A percentile compares a stretch with the other conserved stretches of the same genome.
Evolutionary conservation across 2,113 vertebrate species (phyloP).

Genomic region (Cnemophilus loriae): DNA sequence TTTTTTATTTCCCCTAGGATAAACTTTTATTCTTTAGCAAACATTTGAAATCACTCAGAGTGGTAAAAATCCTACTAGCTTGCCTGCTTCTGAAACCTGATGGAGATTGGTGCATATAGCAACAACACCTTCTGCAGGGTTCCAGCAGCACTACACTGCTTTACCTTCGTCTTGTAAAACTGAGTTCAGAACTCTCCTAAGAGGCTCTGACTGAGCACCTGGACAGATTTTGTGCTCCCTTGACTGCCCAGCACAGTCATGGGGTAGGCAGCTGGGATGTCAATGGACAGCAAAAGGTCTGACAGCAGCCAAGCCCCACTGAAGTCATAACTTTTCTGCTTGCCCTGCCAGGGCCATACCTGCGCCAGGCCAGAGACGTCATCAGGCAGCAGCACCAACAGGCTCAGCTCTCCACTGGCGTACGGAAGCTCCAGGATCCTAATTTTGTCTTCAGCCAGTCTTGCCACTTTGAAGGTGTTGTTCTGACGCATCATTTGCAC

Average conservation of each 20-base stretch:
- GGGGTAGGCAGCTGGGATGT: background rate
- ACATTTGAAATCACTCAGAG: background rate
- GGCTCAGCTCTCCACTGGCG: background rate
- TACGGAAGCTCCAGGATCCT: conserved; percentile 20
- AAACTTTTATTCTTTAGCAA: background rate
- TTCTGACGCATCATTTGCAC: conserved; percentile 36
- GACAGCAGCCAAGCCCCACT: background rate
- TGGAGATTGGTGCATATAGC: background rate
- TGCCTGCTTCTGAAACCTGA: background rate
- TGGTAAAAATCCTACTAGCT: background rate
- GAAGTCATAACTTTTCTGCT: background rate
- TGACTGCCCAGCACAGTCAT: background rate
- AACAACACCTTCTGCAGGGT: background rate
- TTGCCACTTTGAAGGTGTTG: background rate
- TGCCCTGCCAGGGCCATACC: background rate
- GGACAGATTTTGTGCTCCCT: background rate
- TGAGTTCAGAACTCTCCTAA: background rate
- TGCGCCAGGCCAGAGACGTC: conserved; percentile 23
- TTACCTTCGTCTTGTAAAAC: background rate
- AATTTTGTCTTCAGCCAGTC: background rate
- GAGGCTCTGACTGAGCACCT: background rate
- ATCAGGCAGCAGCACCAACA: conserved; percentile 38
- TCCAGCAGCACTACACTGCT: background rate
- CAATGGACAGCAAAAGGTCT: background rate
- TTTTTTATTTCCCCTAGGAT: background rate